Evolutionary conservation across 2,888 invertebrate genomes (phyloP), one percentile per base, ranked within the genome.

Genomic region (Incurvaria masculella): DNA sequence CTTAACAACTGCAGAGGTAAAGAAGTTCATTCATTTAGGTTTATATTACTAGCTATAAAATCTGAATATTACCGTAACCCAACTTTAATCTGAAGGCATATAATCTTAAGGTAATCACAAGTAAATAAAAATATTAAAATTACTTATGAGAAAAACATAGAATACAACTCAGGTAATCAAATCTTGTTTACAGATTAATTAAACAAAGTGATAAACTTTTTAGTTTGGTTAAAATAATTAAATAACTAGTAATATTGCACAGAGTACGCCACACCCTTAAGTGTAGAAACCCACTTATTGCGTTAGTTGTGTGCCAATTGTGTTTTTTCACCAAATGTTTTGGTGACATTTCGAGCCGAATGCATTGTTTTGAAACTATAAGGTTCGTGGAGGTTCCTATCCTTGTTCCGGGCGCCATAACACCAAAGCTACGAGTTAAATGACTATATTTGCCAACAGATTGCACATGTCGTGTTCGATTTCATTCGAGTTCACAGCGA

Each of bases 241-340:
- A 75, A 79, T 79, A 79, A 79, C 79, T 79, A 79, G 79, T 76
- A 78, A 79, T 79, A 79, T 79, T 79, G 79, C 79, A 79, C 79
- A 79, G 79, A 79, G 79, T 79, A 79, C 79, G 79, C 78, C 76
- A 75, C 72, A 72, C 73, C 73, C 76, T 74, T 67, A 78, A 79
- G 33, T 33, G 33, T 33, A 33, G 33, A 33, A 33, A 33, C 33
- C 33, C 23, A 23, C 23, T 14, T 33, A 33, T 33, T 33, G 33
- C 33, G 14, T 33, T 33, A 33, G 33, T 33, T 33, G 14, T 14
- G 8, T 33, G 33, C 33, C 33, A n/a, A 33, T 33, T 33, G n/a
- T n/a, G n/a, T n/a, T n/a, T n/a, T n/a, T n/a, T n/a, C n/a, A 33
- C 6, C 8, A 33, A 33, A 14, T 14, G 33, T 33, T 33, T 6